These are phyloP conservation scores for Unio delphinus DNA, from an alignment of 2,888 invertebrate species.

Conservation along the genomic window DNA sequence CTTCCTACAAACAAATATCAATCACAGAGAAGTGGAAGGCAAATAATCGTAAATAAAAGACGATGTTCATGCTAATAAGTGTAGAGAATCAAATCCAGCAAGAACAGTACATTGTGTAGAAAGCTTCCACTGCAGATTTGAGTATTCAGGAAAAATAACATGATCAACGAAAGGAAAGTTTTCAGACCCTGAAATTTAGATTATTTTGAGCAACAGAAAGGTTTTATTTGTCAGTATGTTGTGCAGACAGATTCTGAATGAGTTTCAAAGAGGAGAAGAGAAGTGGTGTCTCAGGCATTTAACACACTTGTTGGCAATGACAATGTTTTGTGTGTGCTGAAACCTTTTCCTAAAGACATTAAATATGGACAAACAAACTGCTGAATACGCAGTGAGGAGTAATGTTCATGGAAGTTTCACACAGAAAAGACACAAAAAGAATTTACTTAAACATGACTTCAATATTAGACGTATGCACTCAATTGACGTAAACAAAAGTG, in stretches of 20 bases:
- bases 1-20: no score
- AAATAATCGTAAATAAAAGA: no score
- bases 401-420: conserved; percentile 3
- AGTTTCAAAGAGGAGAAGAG: conserved; percentile 10
- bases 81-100: no score
- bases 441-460: conserved; percentile 5
- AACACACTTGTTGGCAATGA: not conserved
- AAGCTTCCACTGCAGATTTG: no score
- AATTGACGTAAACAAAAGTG: conserved; percentile 8
- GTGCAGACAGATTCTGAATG: not conserved
- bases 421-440: conserved; percentile 9
- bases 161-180: conserved; percentile 21
- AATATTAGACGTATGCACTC: conserved; percentile 11
- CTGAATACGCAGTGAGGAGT: conserved; percentile 30
- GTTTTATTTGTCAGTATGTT: conserved; percentile 31
- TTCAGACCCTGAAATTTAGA: conserved; percentile 30
- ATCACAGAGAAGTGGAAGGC: no score
- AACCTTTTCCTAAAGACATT: conserved; percentile 32
- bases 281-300: conserved; percentile 4
- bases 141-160: no score
- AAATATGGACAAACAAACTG: conserved; percentile 30
- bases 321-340: conserved; percentile 6
- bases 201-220: conserved; percentile 31
- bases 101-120: no score
- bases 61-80: no score